Percentiles rank a stretch among this genome's conserved stretches.
Conservation (phyloP, 2,113 vertebrate genomes). For the Pongo abelii region DNA sequence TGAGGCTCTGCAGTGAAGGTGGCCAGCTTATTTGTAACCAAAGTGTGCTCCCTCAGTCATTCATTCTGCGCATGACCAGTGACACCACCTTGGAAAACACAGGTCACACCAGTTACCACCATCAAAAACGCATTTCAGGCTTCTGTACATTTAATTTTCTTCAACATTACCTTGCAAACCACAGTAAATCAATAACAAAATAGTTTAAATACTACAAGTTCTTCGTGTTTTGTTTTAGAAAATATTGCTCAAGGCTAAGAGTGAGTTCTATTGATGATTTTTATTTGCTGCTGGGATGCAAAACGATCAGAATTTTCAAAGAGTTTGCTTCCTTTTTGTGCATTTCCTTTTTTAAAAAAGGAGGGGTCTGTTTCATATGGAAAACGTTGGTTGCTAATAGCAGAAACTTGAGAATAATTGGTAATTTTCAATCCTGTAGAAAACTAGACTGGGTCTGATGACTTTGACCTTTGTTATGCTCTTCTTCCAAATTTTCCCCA, state of each 20-base stretch:
- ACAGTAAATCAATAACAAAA: constrained; percentile 63
- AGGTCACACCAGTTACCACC: background rate
- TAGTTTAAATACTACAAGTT: constrained; percentile 67
- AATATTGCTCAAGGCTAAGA: constrained; percentile 34
- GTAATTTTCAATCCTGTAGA: background rate
- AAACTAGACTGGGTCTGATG: background rate
- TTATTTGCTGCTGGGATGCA: constrained; percentile 35
- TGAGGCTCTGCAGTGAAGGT: background rate
- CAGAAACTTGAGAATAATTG: background rate
- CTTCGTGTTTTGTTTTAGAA: constrained; percentile 55
- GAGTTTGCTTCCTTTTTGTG: background rate
- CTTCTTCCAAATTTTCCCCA: constrained; percentile 5
- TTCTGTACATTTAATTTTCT: constrained; percentile 24
- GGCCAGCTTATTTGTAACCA: background rate
- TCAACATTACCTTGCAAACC: constrained; percentile 67
- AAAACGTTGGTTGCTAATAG: constrained; percentile 2
- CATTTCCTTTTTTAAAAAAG: background rate
- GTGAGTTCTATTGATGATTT: constrained; percentile 37
- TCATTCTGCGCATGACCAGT: background rate
- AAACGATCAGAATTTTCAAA: constrained; percentile 41
- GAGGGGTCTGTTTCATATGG: background rate
- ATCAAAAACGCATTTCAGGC: background rate
- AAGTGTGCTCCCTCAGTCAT: background rate
- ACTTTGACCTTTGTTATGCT: background rate
- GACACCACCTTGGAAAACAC: background rate